Base-by-base conservation (phyloP, 2,113 vertebrate species). In the Platycercus adscitus region DNA sequence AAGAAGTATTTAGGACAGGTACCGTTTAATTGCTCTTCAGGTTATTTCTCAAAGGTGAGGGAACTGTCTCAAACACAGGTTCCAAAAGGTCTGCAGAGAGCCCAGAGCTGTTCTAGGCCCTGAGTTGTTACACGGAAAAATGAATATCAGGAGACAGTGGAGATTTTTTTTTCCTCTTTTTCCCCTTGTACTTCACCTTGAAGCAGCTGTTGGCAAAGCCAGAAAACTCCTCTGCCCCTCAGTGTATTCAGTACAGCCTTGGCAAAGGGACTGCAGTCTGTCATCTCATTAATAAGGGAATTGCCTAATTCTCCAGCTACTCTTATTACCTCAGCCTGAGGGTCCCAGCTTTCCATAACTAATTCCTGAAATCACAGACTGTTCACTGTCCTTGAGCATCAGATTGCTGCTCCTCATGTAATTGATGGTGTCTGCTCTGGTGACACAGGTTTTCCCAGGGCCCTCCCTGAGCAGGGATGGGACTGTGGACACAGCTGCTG, bases 141-240 rank as follows among this genome's bases (percentile, higher is more conserved):
- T 24, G 13, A 93, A 0, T 65, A 87, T 47, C 69, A 50, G 52
- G 83, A 96, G 86, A 92, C 47, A 71, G 35, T 17, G 20, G 35
- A 75, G 44, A 41, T 37, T 49, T 52, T 71, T 81, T 55, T 60
- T 82, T 39, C 33, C 24, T 55, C 39, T 28, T 68, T 83, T 81
- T 64, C 65, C 31, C 89, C 81, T 97, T 95, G 77, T 93, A 37
- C 31, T 92, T 97, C 96, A 96, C 94, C 96, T 96, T 97, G 93
- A 95, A 94, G 73, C 89, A 96, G 94, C 91, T 92, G 89, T 92
- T 85, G 79, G 70, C 61, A 83, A 91, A 86, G 47, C 65, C 65
- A 84, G 94, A 84, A 66, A 68, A 87, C 50, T 76, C 81, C 60
- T 91, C 82, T 95, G 84, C 77, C 75, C 88, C 85, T 87, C 55